Percentiles rank a stretch among this genome's conserved stretches.
phyloP scores from a whole-genome alignment of 2,797 vertebrate species.

The Sebastes cheni region DNA sequence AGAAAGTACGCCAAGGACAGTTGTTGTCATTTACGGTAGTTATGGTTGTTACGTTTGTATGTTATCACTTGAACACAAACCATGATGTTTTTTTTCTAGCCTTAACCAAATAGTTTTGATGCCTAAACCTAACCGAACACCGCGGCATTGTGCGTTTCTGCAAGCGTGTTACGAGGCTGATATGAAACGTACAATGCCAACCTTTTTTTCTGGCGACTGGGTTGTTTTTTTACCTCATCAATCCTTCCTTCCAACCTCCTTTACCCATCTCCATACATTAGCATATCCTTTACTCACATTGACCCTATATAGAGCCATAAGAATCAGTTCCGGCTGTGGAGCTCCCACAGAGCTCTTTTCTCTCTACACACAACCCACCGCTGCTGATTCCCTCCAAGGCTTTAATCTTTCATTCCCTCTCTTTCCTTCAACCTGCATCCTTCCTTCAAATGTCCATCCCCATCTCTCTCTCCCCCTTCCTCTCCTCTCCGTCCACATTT shows the following conservation, averaged over 20 bases:
- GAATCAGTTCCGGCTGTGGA: neutral
- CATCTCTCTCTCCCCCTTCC: neutral
- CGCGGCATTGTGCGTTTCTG: neutral
- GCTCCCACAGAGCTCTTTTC: constrained; percentile 23
- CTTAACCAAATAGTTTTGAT: too few relatives aligned
- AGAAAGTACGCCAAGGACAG: too few relatives aligned
- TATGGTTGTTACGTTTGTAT: neutral
- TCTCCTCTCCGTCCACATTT: constrained; percentile 12
- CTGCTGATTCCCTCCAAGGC: constrained; percentile 42
- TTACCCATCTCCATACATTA: constrained; percentile 26
- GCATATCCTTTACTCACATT: constrained; percentile 28
- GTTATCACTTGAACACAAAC: neutral
- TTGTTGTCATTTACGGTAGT: neutral
- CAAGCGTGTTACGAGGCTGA: neutral
- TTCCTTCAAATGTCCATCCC: neutral
- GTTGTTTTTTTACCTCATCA: neutral
- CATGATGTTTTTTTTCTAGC: neutral
- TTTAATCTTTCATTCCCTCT: constrained; percentile 31
- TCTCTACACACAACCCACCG: neutral
- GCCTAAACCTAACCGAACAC: neutral
- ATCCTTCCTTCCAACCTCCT: constrained; percentile 14
- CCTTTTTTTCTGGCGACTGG: neutral
- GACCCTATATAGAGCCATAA: constrained; percentile 20
- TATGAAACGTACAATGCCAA: neutral
- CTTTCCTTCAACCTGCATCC: constrained; percentile 16